A percentile compares a stretch with the other conserved stretches of the same genome.
phyloP scores from a whole-genome alignment of 2,888 invertebrate species.

The Coelinius sp. region DNA sequence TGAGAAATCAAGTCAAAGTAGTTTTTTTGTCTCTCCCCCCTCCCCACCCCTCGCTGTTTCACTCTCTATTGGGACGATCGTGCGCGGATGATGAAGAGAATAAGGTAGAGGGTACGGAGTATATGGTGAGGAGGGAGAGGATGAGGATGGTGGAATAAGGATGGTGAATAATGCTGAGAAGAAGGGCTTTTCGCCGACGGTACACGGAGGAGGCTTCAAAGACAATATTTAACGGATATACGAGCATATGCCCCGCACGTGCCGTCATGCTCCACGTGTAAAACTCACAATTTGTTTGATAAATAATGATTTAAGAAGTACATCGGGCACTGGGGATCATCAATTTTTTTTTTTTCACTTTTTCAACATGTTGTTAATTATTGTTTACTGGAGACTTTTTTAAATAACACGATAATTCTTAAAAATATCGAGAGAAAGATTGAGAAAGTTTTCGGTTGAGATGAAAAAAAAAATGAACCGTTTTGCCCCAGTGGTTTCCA shows the following conservation, averaged over 20 bases:
- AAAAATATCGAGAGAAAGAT: no score
- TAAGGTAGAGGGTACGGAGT: slow-evolving; percentile 33
- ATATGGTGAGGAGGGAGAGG: slow-evolving; percentile 38
- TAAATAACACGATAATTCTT: neutral
- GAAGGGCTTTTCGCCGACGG: slow-evolving; percentile 59
- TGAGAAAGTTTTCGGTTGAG: no score
- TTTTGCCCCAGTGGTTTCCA: no score
- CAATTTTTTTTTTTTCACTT: neutral
- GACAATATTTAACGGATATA: slow-evolving; percentile 67
- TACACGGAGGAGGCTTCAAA: slow-evolving; percentile 69
- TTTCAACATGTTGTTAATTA: neutral
- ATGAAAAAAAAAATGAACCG: no score
- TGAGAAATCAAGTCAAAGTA: slow-evolving; percentile 67
- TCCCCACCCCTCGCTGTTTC: slow-evolving; percentile 37
- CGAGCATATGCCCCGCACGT: slow-evolving; percentile 69
- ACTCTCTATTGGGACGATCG: slow-evolving; percentile 2
- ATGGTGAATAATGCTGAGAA: slow-evolving; percentile 44
- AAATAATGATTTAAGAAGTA: slow-evolving; percentile 66
- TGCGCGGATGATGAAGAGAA: slow-evolving; percentile 33
- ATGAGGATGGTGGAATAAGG: slow-evolving; percentile 32
- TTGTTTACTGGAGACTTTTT: neutral
- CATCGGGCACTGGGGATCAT: neutral
- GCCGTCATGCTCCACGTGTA: slow-evolving; percentile 64
- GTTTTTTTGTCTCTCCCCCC: slow-evolving; percentile 55
- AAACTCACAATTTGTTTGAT: slow-evolving; percentile 67